Percentiles rank a stretch among this genome's conserved stretches.
phyloP scores from a whole-genome alignment of 2,888 invertebrate species.

The Trissolcus japonicus region DNA sequence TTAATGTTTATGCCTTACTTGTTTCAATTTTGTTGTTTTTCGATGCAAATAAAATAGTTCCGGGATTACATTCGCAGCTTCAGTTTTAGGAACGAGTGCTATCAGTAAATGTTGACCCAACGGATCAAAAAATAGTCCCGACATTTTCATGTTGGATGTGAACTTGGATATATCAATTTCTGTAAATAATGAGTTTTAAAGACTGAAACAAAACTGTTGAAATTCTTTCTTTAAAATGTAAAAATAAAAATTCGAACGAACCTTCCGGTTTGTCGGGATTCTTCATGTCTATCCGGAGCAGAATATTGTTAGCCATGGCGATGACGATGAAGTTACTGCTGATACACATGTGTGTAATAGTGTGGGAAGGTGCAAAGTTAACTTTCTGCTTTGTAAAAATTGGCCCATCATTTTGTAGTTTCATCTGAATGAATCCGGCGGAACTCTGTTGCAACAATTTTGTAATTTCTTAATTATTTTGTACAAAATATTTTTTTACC shows the following conservation, averaged over 20 bases:
- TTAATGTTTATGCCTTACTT: slow-evolving; percentile 66
- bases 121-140: slow-evolving; percentile 88
- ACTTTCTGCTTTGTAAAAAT: slow-evolving; percentile 92
- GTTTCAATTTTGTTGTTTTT: slow-evolving; percentile 85
- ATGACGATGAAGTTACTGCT: slow-evolving; percentile 89
- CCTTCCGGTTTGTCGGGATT: slow-evolving; percentile 88
- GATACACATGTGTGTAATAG: slow-evolving; percentile 88
- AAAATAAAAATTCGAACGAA: slow-evolving; percentile 64
- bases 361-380: slow-evolving; percentile 86
- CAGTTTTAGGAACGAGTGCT: slow-evolving; percentile 80
- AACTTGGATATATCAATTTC: slow-evolving; percentile 85
- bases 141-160: slow-evolving; percentile 80
- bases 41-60: slow-evolving; percentile 90
- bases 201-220: slow-evolving; percentile 7
- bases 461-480: neutral
- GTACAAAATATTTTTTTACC: neutral
- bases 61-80: slow-evolving; percentile 79
- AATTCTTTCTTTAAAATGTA: neutral
- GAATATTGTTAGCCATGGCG: slow-evolving; percentile 87
- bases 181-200: slow-evolving; percentile 67
- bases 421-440: slow-evolving; percentile 79
- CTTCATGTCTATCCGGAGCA: slow-evolving; percentile 89
- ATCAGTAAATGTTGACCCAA: slow-evolving; percentile 91
- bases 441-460: slow-evolving; percentile 60
- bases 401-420: slow-evolving; percentile 85